A percentile compares a stretch with the other conserved stretches of the same genome.
These are phyloP conservation scores for Drosophila dives DNA, from an alignment of 2,888 invertebrate genomes.

Conservation along the genomic window DNA sequence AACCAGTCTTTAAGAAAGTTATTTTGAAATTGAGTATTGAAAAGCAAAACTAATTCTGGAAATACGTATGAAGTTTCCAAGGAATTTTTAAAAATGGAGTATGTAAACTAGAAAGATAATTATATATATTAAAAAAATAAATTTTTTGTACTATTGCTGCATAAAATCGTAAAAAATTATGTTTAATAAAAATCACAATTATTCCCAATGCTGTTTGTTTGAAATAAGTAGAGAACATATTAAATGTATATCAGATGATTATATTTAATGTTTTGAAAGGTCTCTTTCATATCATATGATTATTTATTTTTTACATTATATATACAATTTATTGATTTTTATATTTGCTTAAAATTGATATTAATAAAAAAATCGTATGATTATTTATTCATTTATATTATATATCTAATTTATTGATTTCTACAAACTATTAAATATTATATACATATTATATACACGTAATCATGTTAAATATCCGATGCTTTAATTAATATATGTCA, in stretches of 20 bases:
- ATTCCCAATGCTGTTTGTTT: neutral
- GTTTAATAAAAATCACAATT: neutral
- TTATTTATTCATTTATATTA: no score
- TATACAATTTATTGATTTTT: neutral
- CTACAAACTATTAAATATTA: no score
- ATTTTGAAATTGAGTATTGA: neutral
- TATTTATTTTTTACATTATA: neutral
- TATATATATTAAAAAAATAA: neutral
- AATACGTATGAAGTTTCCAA: neutral
- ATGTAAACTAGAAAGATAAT: neutral
- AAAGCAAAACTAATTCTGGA: neutral
- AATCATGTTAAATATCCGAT: neutral
- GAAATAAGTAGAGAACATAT: neutral
- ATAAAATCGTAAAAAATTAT: neutral
- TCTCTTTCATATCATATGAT: no score
- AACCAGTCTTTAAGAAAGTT: neutral
- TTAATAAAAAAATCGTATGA: no score
- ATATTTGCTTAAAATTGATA: no score
- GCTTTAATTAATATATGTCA: neutral
- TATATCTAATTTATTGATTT: no score
- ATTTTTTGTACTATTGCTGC: neutral
- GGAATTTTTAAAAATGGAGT: neutral
- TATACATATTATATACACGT: neutral
- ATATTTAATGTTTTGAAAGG: no score
- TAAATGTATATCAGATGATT: neutral